A percentile compares a stretch with the other conserved stretches of the same genome.
These are phyloP conservation scores for Mnemiopsis leidyi DNA, from an alignment of 37 sponge, comb jelly and placozoan genomes.

Conservation along the genomic window DNA sequence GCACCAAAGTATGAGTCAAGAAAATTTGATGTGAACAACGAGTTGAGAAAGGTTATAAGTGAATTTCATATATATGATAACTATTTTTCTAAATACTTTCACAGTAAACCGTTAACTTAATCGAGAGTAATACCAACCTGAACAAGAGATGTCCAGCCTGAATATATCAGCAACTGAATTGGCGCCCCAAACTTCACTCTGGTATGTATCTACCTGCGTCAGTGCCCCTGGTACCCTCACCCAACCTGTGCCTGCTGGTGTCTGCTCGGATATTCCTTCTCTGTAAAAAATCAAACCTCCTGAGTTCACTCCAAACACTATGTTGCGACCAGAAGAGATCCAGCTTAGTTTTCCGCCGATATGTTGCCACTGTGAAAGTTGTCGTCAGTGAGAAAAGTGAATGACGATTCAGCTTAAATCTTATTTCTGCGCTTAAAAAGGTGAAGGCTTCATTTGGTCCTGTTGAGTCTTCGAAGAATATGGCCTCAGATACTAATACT, in stretches of 20 bases:
- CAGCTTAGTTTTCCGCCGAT: not conserved
- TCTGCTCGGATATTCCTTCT: not conserved
- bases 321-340: not conserved
- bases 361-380: not conserved
- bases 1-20: too few species aligned
- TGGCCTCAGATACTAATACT: too few species aligned
- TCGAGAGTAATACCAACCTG: not conserved
- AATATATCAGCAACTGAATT: not conserved
- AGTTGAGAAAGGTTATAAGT: too few species aligned
- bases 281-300: not conserved
- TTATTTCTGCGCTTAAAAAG: too few species aligned
- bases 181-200: not conserved
- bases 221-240: not conserved
- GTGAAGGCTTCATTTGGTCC: too few species aligned
- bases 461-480: too few species aligned
- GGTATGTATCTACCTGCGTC: not conserved
- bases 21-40: too few species aligned
- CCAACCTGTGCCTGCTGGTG: not conserved
- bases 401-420: too few species aligned
- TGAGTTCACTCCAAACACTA: not conserved
- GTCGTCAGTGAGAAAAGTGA: too few species aligned
- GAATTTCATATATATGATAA: too few species aligned
- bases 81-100: too few species aligned
- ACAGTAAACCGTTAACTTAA: too few species aligned
- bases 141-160: not conserved